Conservation (phyloP, 23 tunicate genomes). For the Styela plicata region DNA sequence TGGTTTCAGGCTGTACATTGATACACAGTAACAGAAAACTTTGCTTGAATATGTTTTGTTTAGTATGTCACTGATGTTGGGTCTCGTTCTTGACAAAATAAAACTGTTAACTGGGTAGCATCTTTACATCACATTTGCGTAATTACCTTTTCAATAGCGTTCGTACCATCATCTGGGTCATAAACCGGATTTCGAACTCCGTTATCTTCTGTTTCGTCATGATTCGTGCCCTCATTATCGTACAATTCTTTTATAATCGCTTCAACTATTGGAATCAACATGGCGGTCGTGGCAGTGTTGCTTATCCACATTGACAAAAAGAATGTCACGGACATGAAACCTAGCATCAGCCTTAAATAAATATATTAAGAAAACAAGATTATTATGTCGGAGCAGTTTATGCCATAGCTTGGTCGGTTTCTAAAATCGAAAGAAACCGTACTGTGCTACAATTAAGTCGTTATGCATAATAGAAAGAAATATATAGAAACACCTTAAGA, state of each 20-base stretch:
- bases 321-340: constrained; percentile 85
- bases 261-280: constrained; percentile 98
- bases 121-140: too few relatives aligned
- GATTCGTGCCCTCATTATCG: background rate
- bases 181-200: background rate
- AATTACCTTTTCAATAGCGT: too few relatives aligned
- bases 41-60: too few relatives aligned
- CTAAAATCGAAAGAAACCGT: too few relatives aligned
- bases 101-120: too few relatives aligned
- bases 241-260: constrained; percentile 71
- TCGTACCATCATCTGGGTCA: background rate
- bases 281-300: constrained; percentile 96
- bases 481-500: too few relatives aligned
- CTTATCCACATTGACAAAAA: constrained; percentile 96
- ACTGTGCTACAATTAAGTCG: too few relatives aligned
- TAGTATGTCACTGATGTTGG: too few relatives aligned
- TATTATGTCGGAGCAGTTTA: background rate
- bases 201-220: constrained; percentile 2
- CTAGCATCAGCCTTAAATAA: constrained; percentile 70
- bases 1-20: too few relatives aligned
- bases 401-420: background rate
- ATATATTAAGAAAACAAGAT: background rate
- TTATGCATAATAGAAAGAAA: too few relatives aligned
- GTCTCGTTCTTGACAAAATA: too few relatives aligned
- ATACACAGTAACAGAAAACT: too few relatives aligned